phyloP scores from a whole-genome alignment of 2,113 vertebrate species.

The Gavia stellata region DNA sequence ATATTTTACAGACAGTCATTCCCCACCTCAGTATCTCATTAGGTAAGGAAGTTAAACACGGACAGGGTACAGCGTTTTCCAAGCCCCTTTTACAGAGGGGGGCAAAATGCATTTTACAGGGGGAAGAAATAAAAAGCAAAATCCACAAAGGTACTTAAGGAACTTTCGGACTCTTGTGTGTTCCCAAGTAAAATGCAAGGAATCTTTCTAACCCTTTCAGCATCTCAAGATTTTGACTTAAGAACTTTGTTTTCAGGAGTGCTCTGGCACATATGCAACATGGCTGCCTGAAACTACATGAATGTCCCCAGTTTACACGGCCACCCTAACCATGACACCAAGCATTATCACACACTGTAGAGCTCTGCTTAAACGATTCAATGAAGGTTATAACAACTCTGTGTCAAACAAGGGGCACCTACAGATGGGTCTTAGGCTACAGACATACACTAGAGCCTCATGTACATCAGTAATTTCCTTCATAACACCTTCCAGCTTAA shows the following conservation, averaged over 20 bases:
- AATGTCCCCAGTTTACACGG: neutral
- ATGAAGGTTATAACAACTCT: neutral
- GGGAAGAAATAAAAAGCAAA: neutral
- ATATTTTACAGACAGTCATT: neutral
- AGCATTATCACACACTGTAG: neutral
- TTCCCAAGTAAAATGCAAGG: neutral
- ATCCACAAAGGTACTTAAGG: neutral
- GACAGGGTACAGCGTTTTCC: neutral
- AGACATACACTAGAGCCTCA: neutral
- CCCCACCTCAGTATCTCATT: neutral
- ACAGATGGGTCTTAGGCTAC: neutral
- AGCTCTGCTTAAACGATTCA: neutral
- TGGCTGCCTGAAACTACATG: neutral
- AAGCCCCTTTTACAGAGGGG: neutral
- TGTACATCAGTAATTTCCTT: neutral
- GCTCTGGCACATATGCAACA: accelerated
- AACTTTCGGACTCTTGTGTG: neutral
- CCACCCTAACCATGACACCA: neutral
- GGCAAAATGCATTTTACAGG: neutral
- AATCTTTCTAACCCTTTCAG: neutral
- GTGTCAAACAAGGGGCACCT: neutral
- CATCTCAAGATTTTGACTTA: neutral
- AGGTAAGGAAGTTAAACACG: neutral
- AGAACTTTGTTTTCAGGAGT: neutral
- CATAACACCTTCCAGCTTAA: neutral